Percentiles rank a stretch among this genome's conserved stretches.
These are phyloP conservation scores for Nyctibius bracteatus DNA, from an alignment of 2,113 vertebrate species.

Conservation along the genomic window DNA sequence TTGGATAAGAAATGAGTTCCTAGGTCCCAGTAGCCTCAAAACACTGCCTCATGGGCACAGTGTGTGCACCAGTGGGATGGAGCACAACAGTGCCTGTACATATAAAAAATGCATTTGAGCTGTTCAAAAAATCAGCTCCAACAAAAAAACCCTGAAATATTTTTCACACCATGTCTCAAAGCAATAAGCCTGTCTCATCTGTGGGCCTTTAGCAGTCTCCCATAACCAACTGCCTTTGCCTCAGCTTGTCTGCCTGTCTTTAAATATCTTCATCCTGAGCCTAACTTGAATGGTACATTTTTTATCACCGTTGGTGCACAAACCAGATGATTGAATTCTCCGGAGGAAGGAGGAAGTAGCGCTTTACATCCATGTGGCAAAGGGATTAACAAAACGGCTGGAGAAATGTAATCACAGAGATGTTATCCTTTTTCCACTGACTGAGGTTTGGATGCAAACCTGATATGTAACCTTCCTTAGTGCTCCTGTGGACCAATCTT, in stretches of 20 bases:
- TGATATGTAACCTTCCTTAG: neutral
- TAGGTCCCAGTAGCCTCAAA: neutral
- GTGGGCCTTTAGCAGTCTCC: neutral
- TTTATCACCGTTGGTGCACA: neutral
- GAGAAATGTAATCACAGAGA: neutral
- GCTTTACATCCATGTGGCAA: slow-evolving; percentile 40
- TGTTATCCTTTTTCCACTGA: slow-evolving; percentile 18
- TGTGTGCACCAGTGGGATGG: neutral
- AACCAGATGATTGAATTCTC: neutral
- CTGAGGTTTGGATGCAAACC: slow-evolving; percentile 22
- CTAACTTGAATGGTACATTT: neutral
- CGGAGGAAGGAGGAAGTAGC: neutral
- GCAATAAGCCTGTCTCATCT: neutral
- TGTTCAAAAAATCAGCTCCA: neutral
- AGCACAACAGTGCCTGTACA: neutral
- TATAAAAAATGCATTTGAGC: neutral
- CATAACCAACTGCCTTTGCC: neutral
- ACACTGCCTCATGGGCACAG: neutral
- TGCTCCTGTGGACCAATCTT: neutral
- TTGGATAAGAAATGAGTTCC: neutral
- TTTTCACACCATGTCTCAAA: neutral
- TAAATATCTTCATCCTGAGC: neutral
- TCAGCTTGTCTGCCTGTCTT: neutral
- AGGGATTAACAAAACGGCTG: neutral
- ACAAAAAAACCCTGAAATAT: neutral